Base-by-base conservation (phyloP, 2,113 vertebrate genomes). In the Dromiciops gliroides region DNA sequence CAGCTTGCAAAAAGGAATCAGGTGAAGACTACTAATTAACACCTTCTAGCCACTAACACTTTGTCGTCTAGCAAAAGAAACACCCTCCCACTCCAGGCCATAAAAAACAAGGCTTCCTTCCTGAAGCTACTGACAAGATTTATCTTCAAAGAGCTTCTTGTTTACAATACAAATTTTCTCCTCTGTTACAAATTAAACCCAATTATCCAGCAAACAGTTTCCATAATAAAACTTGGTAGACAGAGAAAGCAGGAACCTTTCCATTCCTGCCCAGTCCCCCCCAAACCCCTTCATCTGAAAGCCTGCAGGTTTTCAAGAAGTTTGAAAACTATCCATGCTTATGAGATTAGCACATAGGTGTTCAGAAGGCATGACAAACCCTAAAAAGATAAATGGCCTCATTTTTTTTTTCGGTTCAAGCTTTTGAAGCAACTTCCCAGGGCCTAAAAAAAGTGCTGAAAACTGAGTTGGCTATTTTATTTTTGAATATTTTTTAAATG, bases 21-120 rank as follows among this genome's bases (percentile, higher is more conserved):
- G 95, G 95, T 67, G 90, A 97, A 95, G 95, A 96, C 49, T 96
- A 97, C 98, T 97, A 98, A 98, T 98, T 99, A 98, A 97, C 97
- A 98, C 98, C 97, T 98, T 97, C 96, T 95, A 95, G 94, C 89
- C 97, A 97, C 96, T 97, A 95, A 98, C 97, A 97, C 96, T 97
- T 97, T 94, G 90, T 91, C 93, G 95, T 97, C 96, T 96, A 97
- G 95, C 89, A 95, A 91, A 97, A 93, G 96, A 91, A 96, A 89
- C 96, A 51, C 47, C 1, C 24, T 95, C 60, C 91, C 49, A 75
- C 5, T 44, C 12, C 19, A 51, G 75, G 89, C 88, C 75, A 95
- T 93, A 88, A 51, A 95, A 93, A 52, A 94, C 0, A 88, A 8
- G 52, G 48, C 83, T 95, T 92, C 9, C 44, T 95, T 97, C 94